Evolutionary conservation across 2,113 vertebrate species (phyloP).

Genomic region (Narcine bancroftii): DNA sequence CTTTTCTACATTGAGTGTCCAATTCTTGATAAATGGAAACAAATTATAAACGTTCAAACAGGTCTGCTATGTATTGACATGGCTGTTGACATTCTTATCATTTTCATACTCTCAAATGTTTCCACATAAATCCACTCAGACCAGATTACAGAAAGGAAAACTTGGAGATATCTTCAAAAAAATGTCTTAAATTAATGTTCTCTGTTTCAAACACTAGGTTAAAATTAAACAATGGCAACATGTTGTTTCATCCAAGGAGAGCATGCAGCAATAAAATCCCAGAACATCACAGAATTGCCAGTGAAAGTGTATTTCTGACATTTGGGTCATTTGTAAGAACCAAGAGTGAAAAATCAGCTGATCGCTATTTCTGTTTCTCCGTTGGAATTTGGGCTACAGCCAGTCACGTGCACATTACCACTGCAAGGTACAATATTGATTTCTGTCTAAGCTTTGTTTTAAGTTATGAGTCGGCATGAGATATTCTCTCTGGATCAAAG

Average conservation of each 20-base stretch:
- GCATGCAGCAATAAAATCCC: not conserved
- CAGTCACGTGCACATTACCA: not conserved
- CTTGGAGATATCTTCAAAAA: not conserved
- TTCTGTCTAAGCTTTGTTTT: not conserved
- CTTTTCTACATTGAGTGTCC: not conserved
- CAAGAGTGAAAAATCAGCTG: not conserved
- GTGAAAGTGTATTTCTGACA: not conserved
- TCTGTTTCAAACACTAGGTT: not conserved
- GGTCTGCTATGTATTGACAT: not conserved
- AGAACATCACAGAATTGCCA: not conserved
- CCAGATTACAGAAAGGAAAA: not conserved
- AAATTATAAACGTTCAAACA: not conserved
- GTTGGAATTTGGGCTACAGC: too few species aligned
- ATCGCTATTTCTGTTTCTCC: not conserved
- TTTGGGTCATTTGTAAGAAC: too few species aligned
- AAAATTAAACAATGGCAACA: conserved; percentile 3
- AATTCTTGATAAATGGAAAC: not conserved
- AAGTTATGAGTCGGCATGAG: not conserved
- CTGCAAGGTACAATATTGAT: not conserved
- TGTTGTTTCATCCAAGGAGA: too few species aligned
- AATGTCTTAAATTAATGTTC: conserved; percentile 9
- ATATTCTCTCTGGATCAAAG: not conserved
- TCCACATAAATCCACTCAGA: not conserved
- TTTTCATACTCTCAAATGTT: not conserved
- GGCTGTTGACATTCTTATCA: not conserved